These are phyloP conservation scores for Siderastrea siderea DNA, from an alignment of 92 coral and sea anemone species.

Conservation along the genomic window DNA sequence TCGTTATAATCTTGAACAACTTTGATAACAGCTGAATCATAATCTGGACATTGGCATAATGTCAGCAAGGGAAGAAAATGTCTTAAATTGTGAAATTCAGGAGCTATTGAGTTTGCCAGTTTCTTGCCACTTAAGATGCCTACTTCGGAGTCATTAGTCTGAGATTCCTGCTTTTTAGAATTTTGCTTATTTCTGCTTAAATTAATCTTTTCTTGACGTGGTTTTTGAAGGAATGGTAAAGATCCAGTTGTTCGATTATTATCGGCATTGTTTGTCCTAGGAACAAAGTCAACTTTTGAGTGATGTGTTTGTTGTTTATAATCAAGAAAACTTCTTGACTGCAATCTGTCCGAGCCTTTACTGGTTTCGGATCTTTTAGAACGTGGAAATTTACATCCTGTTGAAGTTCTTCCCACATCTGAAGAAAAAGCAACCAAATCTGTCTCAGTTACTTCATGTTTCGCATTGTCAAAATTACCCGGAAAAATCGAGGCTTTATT, in stretches of 20 bases:
- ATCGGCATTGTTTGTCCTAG: not conserved
- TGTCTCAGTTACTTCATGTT: not conserved
- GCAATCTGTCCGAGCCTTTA: not conserved
- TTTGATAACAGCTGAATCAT: slow-evolving; percentile 73
- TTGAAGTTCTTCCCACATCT: slow-evolving; percentile 1
- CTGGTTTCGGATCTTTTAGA: not conserved
- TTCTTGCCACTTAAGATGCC: slow-evolving; percentile 15
- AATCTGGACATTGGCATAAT: slow-evolving; percentile 47
- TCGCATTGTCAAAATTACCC: not conserved
- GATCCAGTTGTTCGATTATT: not conserved
- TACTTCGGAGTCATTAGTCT: not conserved
- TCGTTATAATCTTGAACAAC: slow-evolving; percentile 70
- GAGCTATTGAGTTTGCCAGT: not conserved
- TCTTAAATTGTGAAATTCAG: slow-evolving; percentile 23
- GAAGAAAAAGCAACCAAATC: not conserved
- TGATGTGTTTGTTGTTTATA: not conserved
- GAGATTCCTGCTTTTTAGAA: not conserved
- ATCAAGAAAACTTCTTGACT: not conserved
- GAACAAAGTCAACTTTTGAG: not conserved
- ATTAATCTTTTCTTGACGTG: not conserved
- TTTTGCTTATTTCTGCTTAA: not conserved
- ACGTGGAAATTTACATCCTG: not conserved
- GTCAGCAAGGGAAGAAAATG: slow-evolving; percentile 50
- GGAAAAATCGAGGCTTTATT: not conserved
- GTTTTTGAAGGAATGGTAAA: slow-evolving; percentile 5